Evolutionary conservation across 1,140 invertebrate genomes (phyloP).

Genomic region (Helicoverpa armigera): DNA sequence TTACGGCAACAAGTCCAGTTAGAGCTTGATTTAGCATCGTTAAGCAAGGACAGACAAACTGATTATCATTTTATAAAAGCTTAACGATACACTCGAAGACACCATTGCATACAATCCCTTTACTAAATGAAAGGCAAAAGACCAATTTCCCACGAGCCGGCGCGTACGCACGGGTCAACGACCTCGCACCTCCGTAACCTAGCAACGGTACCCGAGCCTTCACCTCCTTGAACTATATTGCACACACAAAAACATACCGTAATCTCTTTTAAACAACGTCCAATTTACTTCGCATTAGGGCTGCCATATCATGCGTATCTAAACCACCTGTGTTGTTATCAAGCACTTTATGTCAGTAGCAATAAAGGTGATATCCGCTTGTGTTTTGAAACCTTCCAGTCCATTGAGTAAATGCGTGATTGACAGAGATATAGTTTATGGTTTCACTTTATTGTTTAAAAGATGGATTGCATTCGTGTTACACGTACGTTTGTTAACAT

Average conservation of each 20-base stretch:
- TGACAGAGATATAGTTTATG: conserved; percentile 45
- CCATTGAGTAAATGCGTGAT: conserved; percentile 42
- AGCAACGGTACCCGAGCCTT: conserved; percentile 63
- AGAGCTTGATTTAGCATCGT: not conserved
- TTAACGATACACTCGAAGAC: conserved; percentile 32
- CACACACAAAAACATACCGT: conserved; percentile 25
- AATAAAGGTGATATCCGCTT: conserved; percentile 23
- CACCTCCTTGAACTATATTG: conserved; percentile 51
- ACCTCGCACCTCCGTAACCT: conserved; percentile 59
- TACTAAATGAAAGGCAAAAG: conserved; percentile 56
- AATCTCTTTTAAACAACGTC: not conserved
- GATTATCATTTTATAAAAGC: not conserved
- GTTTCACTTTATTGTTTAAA: conserved; percentile 41
- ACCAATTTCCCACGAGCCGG: conserved; percentile 63
- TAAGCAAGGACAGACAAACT: conserved; percentile 14
- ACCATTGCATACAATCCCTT: conserved; percentile 28
- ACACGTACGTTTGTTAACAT: not conserved
- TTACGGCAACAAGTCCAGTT: not conserved
- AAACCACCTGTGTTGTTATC: conserved; percentile 22
- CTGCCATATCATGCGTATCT: conserved; percentile 26
- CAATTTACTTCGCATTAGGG: conserved; percentile 18
- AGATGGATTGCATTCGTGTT: conserved; percentile 32
- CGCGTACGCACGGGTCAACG: conserved; percentile 61
- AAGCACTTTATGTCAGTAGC: not conserved
- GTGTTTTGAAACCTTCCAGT: not conserved